Evolutionary conservation across 2,797 vertebrate genomes (phyloP).

Genomic region (Chaetophractus vellerosus): DNA sequence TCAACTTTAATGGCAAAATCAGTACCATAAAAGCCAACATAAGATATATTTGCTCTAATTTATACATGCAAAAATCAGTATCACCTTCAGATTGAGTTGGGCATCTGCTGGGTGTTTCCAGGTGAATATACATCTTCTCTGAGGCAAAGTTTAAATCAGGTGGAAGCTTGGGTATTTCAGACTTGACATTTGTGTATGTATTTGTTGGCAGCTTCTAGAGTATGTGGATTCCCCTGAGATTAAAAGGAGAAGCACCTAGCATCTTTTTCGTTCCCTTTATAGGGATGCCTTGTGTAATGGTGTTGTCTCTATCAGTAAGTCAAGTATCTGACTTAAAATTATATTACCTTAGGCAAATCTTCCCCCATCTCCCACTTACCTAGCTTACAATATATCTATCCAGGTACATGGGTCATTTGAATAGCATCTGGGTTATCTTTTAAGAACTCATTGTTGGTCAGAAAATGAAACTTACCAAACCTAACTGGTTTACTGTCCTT

Average conservation of each 20-base stretch:
- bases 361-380: not conserved
- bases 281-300: not conserved
- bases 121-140: not conserved
- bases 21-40: constrained; percentile 58
- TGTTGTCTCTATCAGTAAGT: not conserved
- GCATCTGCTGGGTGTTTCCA: not conserved
- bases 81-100: not conserved
- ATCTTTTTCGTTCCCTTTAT: not conserved
- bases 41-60: constrained; percentile 49
- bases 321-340: not conserved
- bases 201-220: constrained; percentile 53
- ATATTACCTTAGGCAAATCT: not conserved
- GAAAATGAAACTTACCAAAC: not conserved
- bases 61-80: constrained; percentile 12
- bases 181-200: not conserved
- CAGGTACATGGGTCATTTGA: not conserved
- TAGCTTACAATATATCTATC: not conserved
- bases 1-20: constrained; percentile 60
- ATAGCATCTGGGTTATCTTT: not conserved
- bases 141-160: constrained; percentile 26
- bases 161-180: constrained; percentile 17
- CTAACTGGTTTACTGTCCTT: not conserved
- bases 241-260: constrained; percentile 61
- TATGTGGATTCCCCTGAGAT: constrained; percentile 45
- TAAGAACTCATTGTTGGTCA: constrained; percentile 9